Base-by-base conservation (phyloP, 2,888 invertebrate genomes). In the Epirrita christyi region DNA sequence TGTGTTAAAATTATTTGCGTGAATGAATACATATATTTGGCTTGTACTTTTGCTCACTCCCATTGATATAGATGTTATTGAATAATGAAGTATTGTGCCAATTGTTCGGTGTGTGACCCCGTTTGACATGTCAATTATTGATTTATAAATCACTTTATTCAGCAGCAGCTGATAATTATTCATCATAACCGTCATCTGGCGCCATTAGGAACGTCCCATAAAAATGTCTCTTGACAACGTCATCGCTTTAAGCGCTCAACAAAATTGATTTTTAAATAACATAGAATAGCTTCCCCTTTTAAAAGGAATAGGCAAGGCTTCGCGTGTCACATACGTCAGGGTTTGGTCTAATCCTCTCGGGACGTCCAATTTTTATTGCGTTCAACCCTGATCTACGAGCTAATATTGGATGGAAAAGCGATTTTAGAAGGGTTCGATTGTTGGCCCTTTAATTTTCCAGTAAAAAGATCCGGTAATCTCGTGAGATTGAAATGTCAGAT, bases 341-440 rank as follows among this genome's bases (percentile, higher is more conserved):
- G 86, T 88, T 88, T 86, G 82, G 76, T 80, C 82, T 88, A 88
- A 91, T 89, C 88, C 88, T 80, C 76, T 72, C 67, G 86, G 89
- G 87, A 84, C 81, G 76, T 82, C 78, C 85, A 80, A 85, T 86
- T 89, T 88, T 91, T 91, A 91, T 91, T 91, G 85, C 86, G 69
- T 80, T 82, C 80, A 78, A 77, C 81, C 83, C 84, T 90, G 89
- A 90, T 87, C 73, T 85, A 88, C 80, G 79, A 79, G 65, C 72
- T 83, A 86, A 87, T 90, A 89, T 85, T 78, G 81, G 73, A 73
- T 79, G 83, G 80, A 84, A 86, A 85, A 80, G 72, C 78, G 76
- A 80, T 67, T 67, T 63, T 78, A 71, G 80, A 85, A 78, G 80
- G 78, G 80, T 48, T 78, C 76, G 72, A 81, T 78, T 78, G 72